Conservation (phyloP, 2,113 vertebrate species). For the Hepsetus odoe region DNA sequence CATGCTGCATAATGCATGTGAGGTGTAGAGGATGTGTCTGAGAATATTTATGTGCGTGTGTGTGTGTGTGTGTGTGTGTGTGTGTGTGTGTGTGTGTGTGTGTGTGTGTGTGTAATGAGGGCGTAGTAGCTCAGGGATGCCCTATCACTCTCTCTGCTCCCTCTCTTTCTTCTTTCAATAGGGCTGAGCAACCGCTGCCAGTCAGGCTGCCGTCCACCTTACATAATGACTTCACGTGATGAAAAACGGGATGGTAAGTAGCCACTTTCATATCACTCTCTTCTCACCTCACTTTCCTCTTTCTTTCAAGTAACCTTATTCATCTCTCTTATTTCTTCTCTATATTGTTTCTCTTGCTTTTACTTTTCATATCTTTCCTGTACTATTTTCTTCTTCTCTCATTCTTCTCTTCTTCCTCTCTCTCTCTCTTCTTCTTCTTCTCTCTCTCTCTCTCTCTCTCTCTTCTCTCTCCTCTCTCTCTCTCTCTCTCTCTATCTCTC, state of each 20-base stretch:
- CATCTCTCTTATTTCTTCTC: too few species aligned
- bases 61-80: slow-evolving; percentile 22
- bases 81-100: slow-evolving; percentile 36
- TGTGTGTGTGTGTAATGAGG: too few species aligned
- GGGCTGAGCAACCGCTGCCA: slow-evolving; percentile 89
- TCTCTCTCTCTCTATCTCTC: slow-evolving; percentile 42
- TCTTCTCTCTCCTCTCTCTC: slow-evolving; percentile 22
- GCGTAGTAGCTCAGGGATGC: slow-evolving; percentile 70
- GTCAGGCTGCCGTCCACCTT: slow-evolving; percentile 90
- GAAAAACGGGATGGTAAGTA: slow-evolving; percentile 62
- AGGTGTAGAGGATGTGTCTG: not conserved
- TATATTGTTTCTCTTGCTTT: slow-evolving; percentile 27
- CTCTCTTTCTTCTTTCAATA: slow-evolving; percentile 83
- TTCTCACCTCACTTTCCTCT: slow-evolving; percentile 50
- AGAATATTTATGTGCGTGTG: slow-evolving; percentile 15
- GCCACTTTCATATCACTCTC: slow-evolving; percentile 56
- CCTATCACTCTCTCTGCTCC: slow-evolving; percentile 72
- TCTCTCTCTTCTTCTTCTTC: slow-evolving; percentile 57
- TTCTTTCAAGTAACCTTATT: slow-evolving; percentile 44
- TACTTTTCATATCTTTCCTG: slow-evolving; percentile 17
- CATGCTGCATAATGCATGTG: slow-evolving; percentile 13
- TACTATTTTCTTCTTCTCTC: not conserved
- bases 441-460: not conserved
- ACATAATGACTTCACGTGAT: slow-evolving; percentile 94
- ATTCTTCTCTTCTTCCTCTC: slow-evolving; percentile 51